Evolutionary conservation across 2,888 invertebrate genomes (phyloP).

Genomic region (Xanthorhoe spadicearia): DNA sequence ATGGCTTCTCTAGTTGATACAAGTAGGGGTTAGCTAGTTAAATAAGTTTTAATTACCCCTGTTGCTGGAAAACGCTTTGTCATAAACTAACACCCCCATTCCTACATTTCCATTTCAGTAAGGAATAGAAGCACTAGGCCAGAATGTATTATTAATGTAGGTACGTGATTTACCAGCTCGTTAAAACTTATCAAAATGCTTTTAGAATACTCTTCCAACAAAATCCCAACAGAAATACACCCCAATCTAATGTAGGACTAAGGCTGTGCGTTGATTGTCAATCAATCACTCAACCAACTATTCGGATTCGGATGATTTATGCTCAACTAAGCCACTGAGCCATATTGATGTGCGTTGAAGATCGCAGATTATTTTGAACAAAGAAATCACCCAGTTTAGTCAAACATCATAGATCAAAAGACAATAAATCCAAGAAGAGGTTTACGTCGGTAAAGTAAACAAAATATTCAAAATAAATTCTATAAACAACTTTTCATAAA

Average conservation of each 20-base stretch:
- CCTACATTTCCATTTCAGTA: neutral
- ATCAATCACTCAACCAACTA: neutral
- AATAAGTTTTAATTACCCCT: conserved; percentile 1
- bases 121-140: neutral
- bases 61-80: neutral
- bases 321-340: neutral
- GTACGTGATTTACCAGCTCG: neutral
- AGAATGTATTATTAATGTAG: neutral
- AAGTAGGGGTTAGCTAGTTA: neutral
- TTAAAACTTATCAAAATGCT: neutral
- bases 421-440: too few relatives aligned
- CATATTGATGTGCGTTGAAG: neutral
- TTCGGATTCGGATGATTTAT: neutral
- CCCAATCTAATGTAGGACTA: neutral
- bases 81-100: neutral
- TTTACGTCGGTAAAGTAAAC: too few relatives aligned
- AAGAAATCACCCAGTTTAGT: too few relatives aligned
- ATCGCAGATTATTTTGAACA: too few relatives aligned
- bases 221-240: neutral
- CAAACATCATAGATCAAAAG: too few relatives aligned
- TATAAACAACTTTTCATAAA: neutral
- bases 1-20: neutral
- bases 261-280: neutral
- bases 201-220: neutral
- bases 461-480: too few relatives aligned